phyloP scores from a whole-genome alignment of 2,888 invertebrate genomes.

The Heliconius aoede region DNA sequence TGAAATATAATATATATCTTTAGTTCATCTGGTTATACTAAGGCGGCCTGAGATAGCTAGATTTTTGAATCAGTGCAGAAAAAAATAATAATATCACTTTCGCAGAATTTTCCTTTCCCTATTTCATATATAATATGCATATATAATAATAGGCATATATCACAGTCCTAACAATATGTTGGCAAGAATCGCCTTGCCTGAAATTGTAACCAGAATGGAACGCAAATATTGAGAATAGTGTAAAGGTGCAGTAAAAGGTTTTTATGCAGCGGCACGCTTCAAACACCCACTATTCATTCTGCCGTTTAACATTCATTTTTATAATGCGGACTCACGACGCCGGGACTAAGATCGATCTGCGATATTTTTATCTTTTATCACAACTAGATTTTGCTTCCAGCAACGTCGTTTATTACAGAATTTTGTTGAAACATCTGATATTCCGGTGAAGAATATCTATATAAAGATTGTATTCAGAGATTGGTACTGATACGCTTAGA shows the following conservation, averaged over 20 bases:
- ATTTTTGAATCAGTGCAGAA: not conserved
- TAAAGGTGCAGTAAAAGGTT: conserved; percentile 62
- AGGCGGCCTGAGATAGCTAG: not conserved
- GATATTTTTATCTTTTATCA: conserved; percentile 27
- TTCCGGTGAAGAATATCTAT: not conserved
- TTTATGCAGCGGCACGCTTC: conserved; percentile 72
- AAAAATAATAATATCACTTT: not conserved
- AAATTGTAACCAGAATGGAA: conserved; percentile 74
- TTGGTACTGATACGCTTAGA: too few species aligned
- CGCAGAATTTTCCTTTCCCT: too few species aligned
- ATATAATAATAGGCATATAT: conserved; percentile 30
- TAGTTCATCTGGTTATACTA: not conserved
- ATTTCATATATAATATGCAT: too few species aligned
- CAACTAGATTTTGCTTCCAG: not conserved
- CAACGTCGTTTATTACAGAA: not conserved
- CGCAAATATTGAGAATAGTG: conserved; percentile 76
- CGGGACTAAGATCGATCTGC: conserved; percentile 25
- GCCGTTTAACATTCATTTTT: conserved; percentile 47
- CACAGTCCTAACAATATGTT: conserved; percentile 58
- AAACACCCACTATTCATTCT: conserved; percentile 53
- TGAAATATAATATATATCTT: not conserved
- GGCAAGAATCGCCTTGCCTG: conserved; percentile 63
- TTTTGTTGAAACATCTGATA: not conserved
- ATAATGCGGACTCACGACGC: conserved; percentile 39
- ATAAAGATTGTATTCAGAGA: too few species aligned